Percentiles rank a stretch among this genome's conserved stretches.
These are phyloP conservation scores for Dasysyrphus albostriatus DNA, from an alignment of 2,888 invertebrate genomes.

Conservation along the genomic window DNA sequence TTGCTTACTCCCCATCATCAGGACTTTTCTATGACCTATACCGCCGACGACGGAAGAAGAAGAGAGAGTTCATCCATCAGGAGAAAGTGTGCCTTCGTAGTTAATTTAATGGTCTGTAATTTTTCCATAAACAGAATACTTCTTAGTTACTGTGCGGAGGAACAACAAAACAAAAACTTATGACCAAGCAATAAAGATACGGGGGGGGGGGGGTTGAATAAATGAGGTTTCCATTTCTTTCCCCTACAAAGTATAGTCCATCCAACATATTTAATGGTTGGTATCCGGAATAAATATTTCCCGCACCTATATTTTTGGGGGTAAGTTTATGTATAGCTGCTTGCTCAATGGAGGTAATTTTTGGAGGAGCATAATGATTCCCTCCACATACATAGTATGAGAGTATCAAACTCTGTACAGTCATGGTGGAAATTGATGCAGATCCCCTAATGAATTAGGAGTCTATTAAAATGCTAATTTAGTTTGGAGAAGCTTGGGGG, in stretches of 20 bases:
- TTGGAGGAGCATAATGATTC: constrained; percentile 49
- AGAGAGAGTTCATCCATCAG: constrained; percentile 60
- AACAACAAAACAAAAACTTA: constrained; percentile 54
- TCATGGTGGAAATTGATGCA: constrained; percentile 61
- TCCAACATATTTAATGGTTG: constrained; percentile 50
- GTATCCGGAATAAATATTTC: constrained; percentile 14
- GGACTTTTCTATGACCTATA: constrained; percentile 13
- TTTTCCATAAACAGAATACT: constrained; percentile 73
- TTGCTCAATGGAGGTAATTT: constrained; percentile 19
- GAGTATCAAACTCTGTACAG: constrained; percentile 5
- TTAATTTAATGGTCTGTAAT: constrained; percentile 75
- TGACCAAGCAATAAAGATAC: constrained; percentile 44
- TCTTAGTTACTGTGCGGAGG: not conserved
- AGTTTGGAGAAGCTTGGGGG: constrained; percentile 38
- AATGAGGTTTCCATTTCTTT: constrained; percentile 50
- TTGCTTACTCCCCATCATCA: constrained; percentile 70
- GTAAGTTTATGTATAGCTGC: not conserved
- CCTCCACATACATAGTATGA: constrained; percentile 44
- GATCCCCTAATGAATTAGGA: constrained; percentile 75
- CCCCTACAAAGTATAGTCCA: constrained; percentile 15
- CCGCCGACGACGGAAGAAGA: not conserved
- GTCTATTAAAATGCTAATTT: constrained; percentile 76
- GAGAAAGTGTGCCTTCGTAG: constrained; percentile 43
- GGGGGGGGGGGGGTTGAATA: constrained; percentile 6
- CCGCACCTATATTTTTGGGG: constrained; percentile 8